phyloP scores from a whole-genome alignment of 2,113 vertebrate species.

The Salvator merianae region DNA sequence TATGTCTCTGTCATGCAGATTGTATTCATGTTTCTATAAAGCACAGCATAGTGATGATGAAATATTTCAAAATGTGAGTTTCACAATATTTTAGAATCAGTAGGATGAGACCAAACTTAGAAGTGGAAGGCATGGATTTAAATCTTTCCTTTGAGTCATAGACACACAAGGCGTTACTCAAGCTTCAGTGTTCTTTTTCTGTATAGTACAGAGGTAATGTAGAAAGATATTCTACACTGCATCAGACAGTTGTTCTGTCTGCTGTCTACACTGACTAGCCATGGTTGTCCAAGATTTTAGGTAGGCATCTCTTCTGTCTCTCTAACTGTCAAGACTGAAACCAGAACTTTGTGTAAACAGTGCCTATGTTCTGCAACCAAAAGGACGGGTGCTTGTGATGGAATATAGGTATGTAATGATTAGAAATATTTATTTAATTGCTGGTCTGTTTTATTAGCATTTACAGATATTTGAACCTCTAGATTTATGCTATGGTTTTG shows the following conservation, averaged over 20 bases:
- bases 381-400: neutral
- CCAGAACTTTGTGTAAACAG: neutral
- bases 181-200: neutral
- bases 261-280: no score
- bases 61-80: neutral
- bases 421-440: neutral
- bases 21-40: no score
- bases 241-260: no score
- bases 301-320: neutral
- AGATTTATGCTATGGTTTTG: slow-evolving; percentile 19
- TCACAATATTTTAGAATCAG: neutral
- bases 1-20: no score
- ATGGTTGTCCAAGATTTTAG: neutral
- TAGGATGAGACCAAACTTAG: neutral
- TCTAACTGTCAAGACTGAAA: neutral
- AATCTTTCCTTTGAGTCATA: neutral
- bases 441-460: neutral
- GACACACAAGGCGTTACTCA: neutral
- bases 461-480: neutral
- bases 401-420: neutral
- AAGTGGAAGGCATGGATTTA: neutral
- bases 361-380: neutral
- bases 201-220: neutral
- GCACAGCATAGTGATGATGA: neutral
- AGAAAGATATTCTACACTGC: neutral